Evolutionary conservation across 2,113 vertebrate genomes (phyloP), one percentile per base, ranked within the genome.

Genomic region (Synodontis membranacea): DNA sequence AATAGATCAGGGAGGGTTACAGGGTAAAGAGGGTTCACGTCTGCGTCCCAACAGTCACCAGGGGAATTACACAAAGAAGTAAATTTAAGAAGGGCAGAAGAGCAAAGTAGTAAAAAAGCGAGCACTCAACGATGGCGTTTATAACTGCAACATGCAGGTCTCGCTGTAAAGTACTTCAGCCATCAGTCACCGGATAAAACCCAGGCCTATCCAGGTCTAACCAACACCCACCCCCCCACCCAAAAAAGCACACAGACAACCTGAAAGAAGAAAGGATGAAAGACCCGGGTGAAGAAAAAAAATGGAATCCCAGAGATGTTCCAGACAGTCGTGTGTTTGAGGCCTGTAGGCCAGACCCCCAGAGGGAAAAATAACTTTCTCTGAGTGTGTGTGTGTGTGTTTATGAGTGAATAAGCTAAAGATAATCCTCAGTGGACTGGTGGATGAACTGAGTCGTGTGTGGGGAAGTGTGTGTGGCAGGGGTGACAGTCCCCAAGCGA

Each of bases 261-360:
- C 74, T 28, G 72, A 28, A 82, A 31, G 62, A 68, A 34, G 62
- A 34, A 82, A 48, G 50, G 76, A 80, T 78, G 15, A 78, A 78
- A 52, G 75, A 76, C 39, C 17, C 15, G 48, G 12, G 25, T 62
- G 75, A 39, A 46, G 44, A 58, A 81, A 70, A 62, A 46, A 52
- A 34, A 68, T 76, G 50, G 79, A 82, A 89, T 90, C 90, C 80
- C 81, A 87, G 84, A 44, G 44, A 86, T 83, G 90, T 90, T 90
- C 89, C 88, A 85, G 85, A 19, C 80, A 89, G 84, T 50, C 92
- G 92, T 91, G 94, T 91, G 92, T 87, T 82, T 85, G 90, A 92
- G 92, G 91, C 92, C 90, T 89, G 91, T 91, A 91, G 92, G 89
- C 60, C 89, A 37, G 89, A 86, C 89, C 91, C 87, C 81, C 39